Evolutionary conservation across 2,797 vertebrate species (phyloP), one percentile per base, ranked within the genome.

Genomic region (Pitangus sulphuratus): DNA sequence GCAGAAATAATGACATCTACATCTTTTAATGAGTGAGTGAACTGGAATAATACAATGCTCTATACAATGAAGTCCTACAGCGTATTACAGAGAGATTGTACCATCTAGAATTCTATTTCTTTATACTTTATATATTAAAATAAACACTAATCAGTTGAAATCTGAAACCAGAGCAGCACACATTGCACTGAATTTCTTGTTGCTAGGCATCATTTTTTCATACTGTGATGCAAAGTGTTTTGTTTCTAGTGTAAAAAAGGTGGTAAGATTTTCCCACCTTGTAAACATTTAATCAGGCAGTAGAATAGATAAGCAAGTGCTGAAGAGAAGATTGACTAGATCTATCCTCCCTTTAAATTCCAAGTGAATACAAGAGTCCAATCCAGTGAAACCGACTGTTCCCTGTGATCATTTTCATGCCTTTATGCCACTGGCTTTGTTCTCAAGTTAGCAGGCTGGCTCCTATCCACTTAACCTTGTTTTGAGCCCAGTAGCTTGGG

Each of bases 181-280:
- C 42, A 25, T 18, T 54, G 72, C n/a, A 53, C 53, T 60, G 71
- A 53, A 51, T 77, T 86, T 62, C 53, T 69, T 50, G 57, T 94
- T 90, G 89, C 76, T 93, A 85, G 35, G 75, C 61, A 78, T 86
- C 85, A 56, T 75, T 91, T 89, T 30, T 45, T 89, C 68, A 70
- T 45, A 31, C 39, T 45, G 26, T 42, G 20, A 58, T 50, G 17
- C 0, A 0, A 81, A 4, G 19, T 78, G 42, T 42, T 92, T 87
- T 85, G 79, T 56, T 87, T 70, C 40, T 45, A 57, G 33, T 37
- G 44, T 69, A 80, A 83, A 87, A 81, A 87, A 51, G 14, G 8
- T 60, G 21, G 20, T 20, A 66, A 89, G 33, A 66, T 77, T 85
- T 78, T 87, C 66, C 15, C 24, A 87, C 50, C 35, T 45, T 78